These are phyloP conservation scores for Lordiphosa andalusiaca DNA, from an alignment of 2,888 invertebrate genomes.

Conservation along the genomic window DNA sequence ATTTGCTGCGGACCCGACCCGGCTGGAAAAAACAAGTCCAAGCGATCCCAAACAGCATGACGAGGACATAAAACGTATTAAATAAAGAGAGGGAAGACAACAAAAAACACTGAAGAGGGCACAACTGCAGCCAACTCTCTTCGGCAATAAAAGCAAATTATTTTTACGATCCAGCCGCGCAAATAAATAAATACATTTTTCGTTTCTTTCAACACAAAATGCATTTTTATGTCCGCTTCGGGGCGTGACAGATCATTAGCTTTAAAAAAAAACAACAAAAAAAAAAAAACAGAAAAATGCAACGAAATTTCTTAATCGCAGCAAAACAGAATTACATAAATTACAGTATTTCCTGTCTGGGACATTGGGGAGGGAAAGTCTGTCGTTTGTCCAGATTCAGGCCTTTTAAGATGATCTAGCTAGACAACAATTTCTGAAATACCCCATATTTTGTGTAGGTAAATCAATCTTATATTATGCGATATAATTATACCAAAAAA, in stretches of 20 bases:
- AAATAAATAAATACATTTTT: constrained; percentile 63
- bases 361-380: constrained; percentile 3
- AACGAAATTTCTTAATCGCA: constrained; percentile 30
- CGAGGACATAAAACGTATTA: constrained; percentile 59
- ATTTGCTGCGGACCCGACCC: constrained; percentile 34
- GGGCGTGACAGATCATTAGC: constrained; percentile 45
- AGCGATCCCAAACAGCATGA: constrained; percentile 22
- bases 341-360: constrained; percentile 35
- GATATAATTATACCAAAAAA: too few relatives aligned
- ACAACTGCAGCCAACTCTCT: constrained; percentile 29
- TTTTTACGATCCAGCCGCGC: constrained; percentile 63
- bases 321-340: constrained; percentile 35
- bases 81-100: constrained; percentile 54
- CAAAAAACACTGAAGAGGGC: constrained; percentile 25
- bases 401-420: neutral
- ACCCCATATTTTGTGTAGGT: too few relatives aligned
- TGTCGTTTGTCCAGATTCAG: neutral
- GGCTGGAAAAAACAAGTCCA: constrained; percentile 7
- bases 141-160: constrained; percentile 65
- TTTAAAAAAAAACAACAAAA: constrained; percentile 10
- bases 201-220: constrained; percentile 31
- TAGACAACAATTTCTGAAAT: too few relatives aligned
- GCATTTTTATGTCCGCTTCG: constrained; percentile 46
- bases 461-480: too few relatives aligned
- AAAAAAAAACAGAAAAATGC: constrained; percentile 15